Conservation (phyloP, 1,140 invertebrate genomes). For the Philopotamus ludificatus region DNA sequence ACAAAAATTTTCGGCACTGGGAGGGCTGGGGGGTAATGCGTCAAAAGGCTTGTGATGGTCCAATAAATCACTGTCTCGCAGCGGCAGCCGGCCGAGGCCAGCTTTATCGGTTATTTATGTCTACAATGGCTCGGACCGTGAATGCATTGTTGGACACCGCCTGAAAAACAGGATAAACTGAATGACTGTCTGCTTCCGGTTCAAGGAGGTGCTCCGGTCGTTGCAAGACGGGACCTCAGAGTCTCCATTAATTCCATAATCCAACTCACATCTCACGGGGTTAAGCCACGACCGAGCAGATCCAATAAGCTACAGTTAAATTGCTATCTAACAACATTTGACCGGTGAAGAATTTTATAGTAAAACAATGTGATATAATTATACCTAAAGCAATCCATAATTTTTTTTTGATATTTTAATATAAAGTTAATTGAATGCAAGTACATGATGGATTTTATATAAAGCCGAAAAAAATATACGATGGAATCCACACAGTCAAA, state of each 20-base stretch:
- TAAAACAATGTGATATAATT: too few relatives aligned
- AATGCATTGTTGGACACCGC: constrained; percentile 5
- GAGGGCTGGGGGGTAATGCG: constrained; percentile 10
- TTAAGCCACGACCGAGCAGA: too few relatives aligned
- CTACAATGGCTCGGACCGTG: constrained; percentile 19
- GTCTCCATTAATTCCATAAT: neutral
- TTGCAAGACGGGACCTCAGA: neutral
- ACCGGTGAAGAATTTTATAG: too few relatives aligned
- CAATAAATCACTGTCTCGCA: constrained; percentile 40
- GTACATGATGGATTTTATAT: too few relatives aligned
- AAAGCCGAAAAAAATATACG: too few relatives aligned
- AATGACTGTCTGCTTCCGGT: neutral
- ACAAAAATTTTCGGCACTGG: constrained; percentile 26
- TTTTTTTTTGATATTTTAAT: too few relatives aligned
- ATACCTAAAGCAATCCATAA: too few relatives aligned
- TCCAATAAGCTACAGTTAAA: too few relatives aligned
- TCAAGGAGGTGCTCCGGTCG: neutral
- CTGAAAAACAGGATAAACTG: neutral
- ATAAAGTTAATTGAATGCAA: too few relatives aligned
- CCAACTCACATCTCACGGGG: neutral
- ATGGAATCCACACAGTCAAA: too few relatives aligned
- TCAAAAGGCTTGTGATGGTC: constrained; percentile 38
- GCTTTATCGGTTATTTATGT: constrained; percentile 36
- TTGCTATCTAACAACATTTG: too few relatives aligned
- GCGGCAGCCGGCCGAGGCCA: constrained; percentile 3